Conservation (phyloP, 2,797 vertebrate species). For the Cetoscarus ocellatus region DNA sequence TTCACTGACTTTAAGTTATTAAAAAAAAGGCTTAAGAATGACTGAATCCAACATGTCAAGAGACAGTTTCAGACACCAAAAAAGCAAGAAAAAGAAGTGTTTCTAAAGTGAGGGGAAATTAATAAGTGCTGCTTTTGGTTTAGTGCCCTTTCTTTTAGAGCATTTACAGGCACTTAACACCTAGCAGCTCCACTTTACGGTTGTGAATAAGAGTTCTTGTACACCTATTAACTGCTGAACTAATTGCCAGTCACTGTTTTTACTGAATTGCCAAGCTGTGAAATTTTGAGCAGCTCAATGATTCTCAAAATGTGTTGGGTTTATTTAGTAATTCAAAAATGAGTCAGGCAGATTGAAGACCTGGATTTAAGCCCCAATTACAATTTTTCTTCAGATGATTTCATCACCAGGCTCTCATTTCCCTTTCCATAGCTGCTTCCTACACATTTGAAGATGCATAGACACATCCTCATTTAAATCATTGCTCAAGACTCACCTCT, state of each 20-base stretch:
- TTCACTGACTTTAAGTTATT: neutral
- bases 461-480: too few species aligned
- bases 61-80: neutral
- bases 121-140: conserved; percentile 4
- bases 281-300: conserved; percentile 17
- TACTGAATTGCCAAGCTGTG: conserved; percentile 31
- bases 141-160: neutral
- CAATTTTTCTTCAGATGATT: neutral
- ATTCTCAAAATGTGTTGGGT: neutral
- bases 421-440: too few species aligned
- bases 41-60: neutral
- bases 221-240: conserved; percentile 9
- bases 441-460: too few species aligned
- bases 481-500: too few species aligned
- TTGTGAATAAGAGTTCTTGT: conserved; percentile 7
- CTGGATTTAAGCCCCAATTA: conserved; percentile 4
- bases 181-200: conserved; percentile 4
- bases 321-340: neutral
- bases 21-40: neutral
- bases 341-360: neutral
- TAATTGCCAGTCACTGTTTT: conserved; percentile 29
- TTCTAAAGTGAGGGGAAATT: neutral
- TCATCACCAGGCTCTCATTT: too few species aligned
- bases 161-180: conserved; percentile 16
- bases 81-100: neutral